phyloP scores from a whole-genome alignment of 2,797 vertebrate genomes.

The Sternarchorhynchus goeldii region DNA sequence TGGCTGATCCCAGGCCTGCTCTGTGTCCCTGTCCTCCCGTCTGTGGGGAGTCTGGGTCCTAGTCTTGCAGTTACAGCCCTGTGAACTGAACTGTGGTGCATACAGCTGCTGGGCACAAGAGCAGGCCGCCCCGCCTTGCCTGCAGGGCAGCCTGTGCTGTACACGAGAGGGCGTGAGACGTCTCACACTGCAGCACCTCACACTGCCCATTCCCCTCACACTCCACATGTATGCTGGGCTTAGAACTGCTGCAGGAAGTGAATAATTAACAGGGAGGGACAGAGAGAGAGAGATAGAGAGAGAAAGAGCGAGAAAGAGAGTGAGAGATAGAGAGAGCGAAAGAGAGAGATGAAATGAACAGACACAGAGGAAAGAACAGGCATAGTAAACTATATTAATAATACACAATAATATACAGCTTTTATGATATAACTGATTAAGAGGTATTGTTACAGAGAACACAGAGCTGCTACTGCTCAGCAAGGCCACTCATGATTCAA shows the following conservation, averaged over 20 bases:
- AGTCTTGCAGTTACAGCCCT: not conserved
- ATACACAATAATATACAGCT: no score
- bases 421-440: no score
- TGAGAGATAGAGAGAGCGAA: not conserved
- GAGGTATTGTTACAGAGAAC: no score
- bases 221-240: not conserved
- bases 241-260: slow-evolving; percentile 25
- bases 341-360: slow-evolving; percentile 1
- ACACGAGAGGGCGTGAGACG: no score
- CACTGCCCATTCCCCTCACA: not conserved
- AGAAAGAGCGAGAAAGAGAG: slow-evolving; percentile 16
- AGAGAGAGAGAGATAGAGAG: slow-evolving; percentile 27
- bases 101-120: not conserved
- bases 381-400: no score
- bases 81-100: not conserved
- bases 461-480: no score
- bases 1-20: not conserved
- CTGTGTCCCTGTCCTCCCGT: slow-evolving; percentile 16
- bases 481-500: no score
- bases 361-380: no score
- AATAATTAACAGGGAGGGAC: slow-evolving; percentile 20
- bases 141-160: no score
- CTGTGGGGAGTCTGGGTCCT: not conserved
- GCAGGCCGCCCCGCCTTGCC: no score
- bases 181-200: not conserved